These are phyloP conservation scores for Drosophila obscura DNA, from an alignment of 1,140 invertebrate species.

Conservation along the genomic window DNA sequence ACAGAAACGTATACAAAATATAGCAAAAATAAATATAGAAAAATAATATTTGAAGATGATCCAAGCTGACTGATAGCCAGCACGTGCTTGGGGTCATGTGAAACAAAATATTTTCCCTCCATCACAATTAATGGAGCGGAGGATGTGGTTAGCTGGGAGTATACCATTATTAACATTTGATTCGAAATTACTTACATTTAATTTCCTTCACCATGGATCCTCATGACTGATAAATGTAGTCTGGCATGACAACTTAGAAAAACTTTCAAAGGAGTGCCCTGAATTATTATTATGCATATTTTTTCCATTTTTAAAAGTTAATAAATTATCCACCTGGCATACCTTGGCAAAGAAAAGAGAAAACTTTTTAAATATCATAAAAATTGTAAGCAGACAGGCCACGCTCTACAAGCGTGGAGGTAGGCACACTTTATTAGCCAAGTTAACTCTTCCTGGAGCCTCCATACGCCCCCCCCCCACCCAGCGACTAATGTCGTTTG, in stretches of 20 bases:
- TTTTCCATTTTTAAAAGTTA: constrained; percentile 60
- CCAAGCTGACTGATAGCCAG: constrained; percentile 18
- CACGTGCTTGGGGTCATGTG: constrained; percentile 23
- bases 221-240: too few species aligned
- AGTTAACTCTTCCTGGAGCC: constrained; percentile 56
- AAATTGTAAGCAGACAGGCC: constrained; percentile 11
- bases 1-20: constrained; percentile 14
- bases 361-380: constrained; percentile 58
- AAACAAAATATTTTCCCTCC: constrained; percentile 32
- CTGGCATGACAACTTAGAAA: constrained; percentile 6
- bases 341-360: constrained; percentile 14
- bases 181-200: too few species aligned
- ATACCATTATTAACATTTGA: too few species aligned
- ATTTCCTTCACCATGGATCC: too few species aligned
- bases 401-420: neutral
- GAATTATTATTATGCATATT: constrained; percentile 47
- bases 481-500: constrained; percentile 25
- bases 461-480: neutral
- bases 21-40: constrained; percentile 25
- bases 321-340: constrained; percentile 51
- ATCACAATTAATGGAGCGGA: constrained; percentile 18
- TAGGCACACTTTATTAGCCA: constrained; percentile 67
- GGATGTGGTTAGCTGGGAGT: too few species aligned
- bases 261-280: constrained; percentile 23
- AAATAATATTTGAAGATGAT: constrained; percentile 48